phyloP scores from a whole-genome alignment of 2,113 vertebrate genomes.

The Genyomyrus donnyi region DNA sequence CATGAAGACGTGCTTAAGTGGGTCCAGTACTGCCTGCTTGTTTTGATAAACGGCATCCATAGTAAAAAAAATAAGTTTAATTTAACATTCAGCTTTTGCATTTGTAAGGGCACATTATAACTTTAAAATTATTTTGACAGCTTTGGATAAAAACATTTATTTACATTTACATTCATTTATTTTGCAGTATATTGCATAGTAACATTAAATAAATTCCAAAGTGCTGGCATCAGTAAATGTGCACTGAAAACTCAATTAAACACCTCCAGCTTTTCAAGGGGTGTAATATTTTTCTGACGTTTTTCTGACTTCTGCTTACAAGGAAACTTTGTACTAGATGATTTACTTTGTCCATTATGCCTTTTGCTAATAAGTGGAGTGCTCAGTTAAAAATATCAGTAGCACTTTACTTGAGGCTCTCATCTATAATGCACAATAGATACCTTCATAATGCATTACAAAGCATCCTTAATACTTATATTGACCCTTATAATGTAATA shows the following conservation, averaged over 20 bases:
- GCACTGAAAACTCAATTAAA: not conserved
- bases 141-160: not conserved
- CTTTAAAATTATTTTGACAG: not conserved
- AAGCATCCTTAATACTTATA: not conserved
- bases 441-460: not conserved
- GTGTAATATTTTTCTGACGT: not conserved
- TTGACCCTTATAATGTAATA: not conserved
- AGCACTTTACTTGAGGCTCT: not conserved
- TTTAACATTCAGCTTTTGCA: not conserved
- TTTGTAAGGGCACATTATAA: not conserved
- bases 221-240: not conserved
- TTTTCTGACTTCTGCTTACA: not conserved
- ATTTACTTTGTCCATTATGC: not conserved
- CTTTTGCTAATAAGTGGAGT: not conserved
- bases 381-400: not conserved
- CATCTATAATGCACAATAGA: not conserved
- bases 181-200: not conserved
- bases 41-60: not conserved
- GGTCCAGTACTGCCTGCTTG: not conserved
- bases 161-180: not conserved
- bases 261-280: not conserved
- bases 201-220: not conserved
- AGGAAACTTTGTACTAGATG: not conserved
- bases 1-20: not conserved
- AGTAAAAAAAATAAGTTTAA: not conserved